These are phyloP conservation scores for Drosophila dives DNA, from an alignment of 2,888 invertebrate species.

Conservation along the genomic window DNA sequence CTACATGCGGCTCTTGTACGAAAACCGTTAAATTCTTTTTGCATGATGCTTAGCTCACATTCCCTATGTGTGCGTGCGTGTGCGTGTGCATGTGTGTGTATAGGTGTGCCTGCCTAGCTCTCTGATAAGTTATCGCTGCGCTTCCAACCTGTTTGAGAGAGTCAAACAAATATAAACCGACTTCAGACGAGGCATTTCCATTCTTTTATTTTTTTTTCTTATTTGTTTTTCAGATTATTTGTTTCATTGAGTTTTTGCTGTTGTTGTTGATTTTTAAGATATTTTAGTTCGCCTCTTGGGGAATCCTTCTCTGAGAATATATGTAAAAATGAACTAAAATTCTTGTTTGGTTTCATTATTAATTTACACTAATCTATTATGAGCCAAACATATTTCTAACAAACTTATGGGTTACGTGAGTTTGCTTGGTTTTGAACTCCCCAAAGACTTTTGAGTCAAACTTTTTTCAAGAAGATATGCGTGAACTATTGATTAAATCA, in stretches of 20 bases:
- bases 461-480: neutral
- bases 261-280: constrained; percentile 16
- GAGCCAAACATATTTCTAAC: neutral
- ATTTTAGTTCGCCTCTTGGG: constrained; percentile 10
- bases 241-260: constrained; percentile 1
- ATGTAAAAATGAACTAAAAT: constrained; percentile 9
- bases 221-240: constrained; percentile 1
- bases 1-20: constrained; percentile 56
- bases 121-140: constrained; percentile 47
- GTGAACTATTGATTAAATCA: neutral
- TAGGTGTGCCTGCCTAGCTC: constrained; percentile 11
- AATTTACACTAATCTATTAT: constrained; percentile 22
- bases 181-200: constrained; percentile 56
- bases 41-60: constrained; percentile 29
- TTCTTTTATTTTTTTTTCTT: neutral
- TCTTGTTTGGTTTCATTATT: constrained; percentile 18
- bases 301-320: neutral
- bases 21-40: constrained; percentile 56
- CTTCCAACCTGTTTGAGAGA: constrained; percentile 32
- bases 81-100: constrained; percentile 4
- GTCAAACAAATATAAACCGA: constrained; percentile 52
- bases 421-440: neutral
- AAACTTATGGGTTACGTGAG: neutral
- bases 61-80: constrained; percentile 3
- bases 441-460: neutral